Evolutionary conservation across 2,888 invertebrate genomes (phyloP).

Genomic region (Bombyx huttoni): DNA sequence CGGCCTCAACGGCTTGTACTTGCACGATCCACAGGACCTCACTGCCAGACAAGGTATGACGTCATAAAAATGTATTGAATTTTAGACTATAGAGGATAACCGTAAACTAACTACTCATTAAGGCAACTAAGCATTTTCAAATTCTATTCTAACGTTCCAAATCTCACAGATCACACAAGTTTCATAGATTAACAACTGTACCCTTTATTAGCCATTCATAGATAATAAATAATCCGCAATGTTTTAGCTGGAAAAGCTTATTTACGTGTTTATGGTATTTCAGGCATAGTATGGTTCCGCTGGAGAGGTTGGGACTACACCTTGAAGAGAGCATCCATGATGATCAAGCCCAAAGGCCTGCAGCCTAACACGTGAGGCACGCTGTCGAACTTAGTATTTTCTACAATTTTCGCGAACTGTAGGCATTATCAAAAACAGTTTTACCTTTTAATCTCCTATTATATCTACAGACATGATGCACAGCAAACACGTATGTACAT

Average conservation of each 20-base stretch:
- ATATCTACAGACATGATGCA: not conserved
- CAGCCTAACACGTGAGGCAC: slow-evolving; percentile 57
- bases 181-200: no score
- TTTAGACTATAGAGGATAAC: no score
- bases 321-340: slow-evolving; percentile 89
- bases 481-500: no score
- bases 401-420: slow-evolving; percentile 21
- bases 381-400: slow-evolving; percentile 15
- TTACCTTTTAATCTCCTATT: not conserved
- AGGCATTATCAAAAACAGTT: not conserved
- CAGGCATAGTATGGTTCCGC: slow-evolving; percentile 94
- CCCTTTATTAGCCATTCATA: no score
- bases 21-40: slow-evolving; percentile 91
- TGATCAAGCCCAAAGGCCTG: slow-evolving; percentile 88
- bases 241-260: no score
- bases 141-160: no score
- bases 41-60: slow-evolving; percentile 86
- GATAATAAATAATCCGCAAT: no score
- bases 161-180: no score
- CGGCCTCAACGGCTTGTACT: slow-evolving; percentile 89
- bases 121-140: no score
- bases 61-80: not conserved
- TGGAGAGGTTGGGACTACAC: slow-evolving; percentile 97
- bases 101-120: no score
- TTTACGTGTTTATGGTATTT: slow-evolving; percentile 12